These are phyloP conservation scores for Halcyon leucocephala DNA, from an alignment of 2,797 vertebrate species.

Conservation along the genomic window DNA sequence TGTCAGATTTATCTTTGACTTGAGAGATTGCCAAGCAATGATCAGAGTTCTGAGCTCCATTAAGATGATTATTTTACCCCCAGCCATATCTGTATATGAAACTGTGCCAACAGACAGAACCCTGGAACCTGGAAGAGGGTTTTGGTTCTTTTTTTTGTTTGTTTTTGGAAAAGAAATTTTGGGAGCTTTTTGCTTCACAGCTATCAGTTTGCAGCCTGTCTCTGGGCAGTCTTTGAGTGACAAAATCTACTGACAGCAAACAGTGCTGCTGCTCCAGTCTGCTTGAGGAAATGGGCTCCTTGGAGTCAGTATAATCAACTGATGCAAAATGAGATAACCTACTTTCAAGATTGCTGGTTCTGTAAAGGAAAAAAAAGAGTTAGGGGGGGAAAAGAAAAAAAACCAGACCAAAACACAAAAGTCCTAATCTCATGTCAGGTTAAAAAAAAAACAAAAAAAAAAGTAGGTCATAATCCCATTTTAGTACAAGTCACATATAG, in stretches of 20 bases:
- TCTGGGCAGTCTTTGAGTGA: slow-evolving; percentile 35
- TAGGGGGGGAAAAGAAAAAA: background rate
- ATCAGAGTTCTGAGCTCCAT: background rate
- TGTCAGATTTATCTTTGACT: background rate
- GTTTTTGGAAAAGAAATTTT: background rate
- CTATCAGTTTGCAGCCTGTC: background rate
- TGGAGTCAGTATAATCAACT: slow-evolving; percentile 10
- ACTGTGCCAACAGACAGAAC: background rate
- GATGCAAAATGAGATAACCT: slow-evolving; percentile 35
- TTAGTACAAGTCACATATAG: background rate
- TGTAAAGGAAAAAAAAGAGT: background rate
- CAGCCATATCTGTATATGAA: background rate
- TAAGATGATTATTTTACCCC: background rate
- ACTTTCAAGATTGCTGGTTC: background rate
- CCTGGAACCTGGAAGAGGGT: background rate
- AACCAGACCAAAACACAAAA: background rate
- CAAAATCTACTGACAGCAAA: slow-evolving; percentile 36
- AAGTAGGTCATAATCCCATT: background rate
- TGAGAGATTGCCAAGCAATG: background rate
- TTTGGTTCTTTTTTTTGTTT: background rate
- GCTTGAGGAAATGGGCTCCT: slow-evolving; percentile 3
- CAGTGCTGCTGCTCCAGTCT: background rate
- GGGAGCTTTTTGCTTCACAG: background rate
- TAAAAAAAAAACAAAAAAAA: background rate
- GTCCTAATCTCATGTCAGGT: background rate